A percentile compares a stretch with the other conserved stretches of the same genome.
Evolutionary conservation across 92 coral and sea anemone species (phyloP).

Genomic region (Phymanthus crucifer): DNA sequence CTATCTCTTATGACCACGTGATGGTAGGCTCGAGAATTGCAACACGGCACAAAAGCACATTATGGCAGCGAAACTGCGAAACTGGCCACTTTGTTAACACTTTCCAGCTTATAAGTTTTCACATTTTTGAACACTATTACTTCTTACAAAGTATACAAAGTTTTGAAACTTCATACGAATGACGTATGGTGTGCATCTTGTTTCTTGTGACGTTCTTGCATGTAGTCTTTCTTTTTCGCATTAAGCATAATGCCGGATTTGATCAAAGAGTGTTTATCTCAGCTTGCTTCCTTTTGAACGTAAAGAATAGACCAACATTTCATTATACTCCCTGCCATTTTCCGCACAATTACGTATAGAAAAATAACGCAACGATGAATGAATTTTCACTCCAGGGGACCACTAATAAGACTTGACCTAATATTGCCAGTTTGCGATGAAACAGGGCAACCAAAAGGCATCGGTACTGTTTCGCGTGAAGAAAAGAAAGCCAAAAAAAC

Average conservation of each 20-base stretch:
- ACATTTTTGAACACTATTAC: too few relatives aligned
- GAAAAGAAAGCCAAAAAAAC: neutral
- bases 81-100: too few relatives aligned
- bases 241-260: neutral
- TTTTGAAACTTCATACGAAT: neutral
- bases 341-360: neutral
- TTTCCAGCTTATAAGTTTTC: too few relatives aligned
- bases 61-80: too few relatives aligned
- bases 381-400: neutral
- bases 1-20: too few relatives aligned
- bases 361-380: neutral
- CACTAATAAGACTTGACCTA: neutral
- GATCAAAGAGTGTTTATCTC: neutral
- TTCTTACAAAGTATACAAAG: too few relatives aligned
- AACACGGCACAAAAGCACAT: too few relatives aligned
- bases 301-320: neutral
- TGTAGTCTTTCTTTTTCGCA: neutral
- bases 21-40: too few relatives aligned
- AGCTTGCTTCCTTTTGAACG: neutral
- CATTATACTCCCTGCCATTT: conserved; percentile 2
- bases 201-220: neutral
- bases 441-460: neutral
- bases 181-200: neutral
- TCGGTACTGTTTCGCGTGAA: neutral
- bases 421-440: neutral